phyloP scores from a whole-genome alignment of 2,888 invertebrate species.

The Iselma pallidipennis region DNA sequence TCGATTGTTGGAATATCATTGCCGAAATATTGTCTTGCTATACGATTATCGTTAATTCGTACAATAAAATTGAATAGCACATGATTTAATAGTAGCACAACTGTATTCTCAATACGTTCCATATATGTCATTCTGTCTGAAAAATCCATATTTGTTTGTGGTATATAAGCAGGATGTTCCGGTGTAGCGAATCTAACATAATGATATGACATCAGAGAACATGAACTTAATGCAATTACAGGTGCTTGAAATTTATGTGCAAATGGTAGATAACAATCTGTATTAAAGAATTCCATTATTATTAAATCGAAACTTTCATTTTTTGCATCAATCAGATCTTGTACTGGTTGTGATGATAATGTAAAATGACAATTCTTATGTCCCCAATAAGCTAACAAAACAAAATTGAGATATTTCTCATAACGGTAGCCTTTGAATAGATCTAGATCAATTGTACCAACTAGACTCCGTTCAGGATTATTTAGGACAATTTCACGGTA shows the following conservation, averaged over 20 bases:
- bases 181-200: conserved; percentile 57
- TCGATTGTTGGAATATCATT: conserved; percentile 56
- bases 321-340: conserved; percentile 48
- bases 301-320: conserved; percentile 66
- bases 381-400: conserved; percentile 4
- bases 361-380: conserved; percentile 23
- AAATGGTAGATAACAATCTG: conserved; percentile 69
- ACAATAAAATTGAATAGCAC: conserved; percentile 14
- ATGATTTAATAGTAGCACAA: conserved; percentile 27
- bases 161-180: conserved; percentile 56
- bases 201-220: conserved; percentile 56
- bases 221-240: conserved; percentile 58
- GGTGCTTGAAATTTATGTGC: conserved; percentile 66
- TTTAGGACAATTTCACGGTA: background rate
- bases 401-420: conserved; percentile 5
- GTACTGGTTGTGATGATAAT: conserved; percentile 46
- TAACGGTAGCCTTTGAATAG: conserved; percentile 4
- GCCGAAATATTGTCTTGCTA: conserved; percentile 55
- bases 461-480: background rate
- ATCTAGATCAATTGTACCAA: background rate
- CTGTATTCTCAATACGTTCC: conserved; percentile 53
- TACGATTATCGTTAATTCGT: conserved; percentile 9
- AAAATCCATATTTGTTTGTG: conserved; percentile 54
- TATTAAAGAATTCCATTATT: conserved; percentile 70
- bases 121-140: conserved; percentile 43